Evolutionary conservation across 2,113 vertebrate species (phyloP), one percentile per base, ranked within the genome.

Genomic region (Tychaedon coryphoeus): DNA sequence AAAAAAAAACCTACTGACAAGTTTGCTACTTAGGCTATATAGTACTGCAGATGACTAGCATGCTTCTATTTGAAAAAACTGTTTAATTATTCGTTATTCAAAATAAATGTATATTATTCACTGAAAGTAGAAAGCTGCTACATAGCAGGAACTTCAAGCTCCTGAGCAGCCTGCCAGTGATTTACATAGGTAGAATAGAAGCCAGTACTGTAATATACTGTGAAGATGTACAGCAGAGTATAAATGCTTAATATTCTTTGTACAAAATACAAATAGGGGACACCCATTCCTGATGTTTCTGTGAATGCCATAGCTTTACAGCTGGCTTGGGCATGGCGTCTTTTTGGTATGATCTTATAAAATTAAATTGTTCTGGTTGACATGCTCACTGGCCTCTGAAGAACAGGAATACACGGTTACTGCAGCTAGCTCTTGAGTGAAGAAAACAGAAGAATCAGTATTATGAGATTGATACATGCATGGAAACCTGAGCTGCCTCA

Each of bases 401-500:
- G 69, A 79, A 60, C 1, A 73, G 38, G 42, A 74, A 33, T 26
- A 80, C 33, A 25, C 3, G 79, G 33, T 58, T 88, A 64, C 38
- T 77, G 45, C 28, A 87, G 48, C 34, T 88, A 5, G 19, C 23
- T 74, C 20, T 40, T 19, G 50, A 83, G 33, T 36, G 11, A 74
- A 58, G 29, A 38, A 74, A 85, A 80, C 78, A 72, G 6, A 90
- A 91, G 95, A 93, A 38, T 48, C 36, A 67, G 15, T 86, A 72
- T 90, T 51, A 60, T 67, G 70, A 95, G 56, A 42, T 7, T 90
- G 90, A 74, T 85, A 77, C 62, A 75, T 14, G 43, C 62, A 75
- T 76, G 29, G 86, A 95, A 97, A 96, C 23, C 28, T 25, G 86
- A 97, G 82, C 62, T 69, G 58, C 60, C 89, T 91, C 47, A 43